Evolutionary conservation across 2,888 invertebrate genomes (phyloP), one percentile per base, ranked within the genome.

Genomic region (Amphipyra tragopoginis): DNA sequence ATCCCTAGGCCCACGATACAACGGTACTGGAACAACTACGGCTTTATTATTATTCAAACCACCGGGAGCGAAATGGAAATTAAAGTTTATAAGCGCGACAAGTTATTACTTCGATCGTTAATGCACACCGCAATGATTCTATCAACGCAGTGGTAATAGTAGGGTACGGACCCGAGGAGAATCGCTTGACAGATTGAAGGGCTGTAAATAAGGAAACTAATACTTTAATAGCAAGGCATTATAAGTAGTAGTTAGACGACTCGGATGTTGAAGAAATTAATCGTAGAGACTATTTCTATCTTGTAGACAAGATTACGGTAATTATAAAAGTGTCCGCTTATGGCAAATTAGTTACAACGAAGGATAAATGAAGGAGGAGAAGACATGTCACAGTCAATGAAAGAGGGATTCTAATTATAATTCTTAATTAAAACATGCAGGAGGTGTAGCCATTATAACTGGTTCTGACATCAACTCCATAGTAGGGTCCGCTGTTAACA

Each of bases 11-110:
- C 64, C 53, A 74, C 60, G 42, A 57, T 48, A 56, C 65, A 74
- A 69, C 74, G 59, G 72, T 69, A 67, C 50, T 57, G 29, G 48
- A 65, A 72, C 63, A 61, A 56, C 63, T 62, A 33, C 9, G n/a
- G 40, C 57, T 65, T 62, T 65, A 77, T 64, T 66, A 74, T 74
- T 72, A 72, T 65, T 45, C 57, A 62, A 77, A 74, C 62, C 56
- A 68, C 67, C 60, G 60, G 50, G 51, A 65, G 63, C 58, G 42
- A 70, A 53, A 47, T 65, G 45, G 21, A 75, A 79, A 69, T 77
- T 79, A 65, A 68, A 62, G 55, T 53, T 55, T 64, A 67, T 61
- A 59, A 77, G 56, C 69, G 61, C 66, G 69, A 77, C 75, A 77
- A 65, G 73, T 56, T 67, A 69, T 70, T 58, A 65, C 64, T n/a